Evolutionary conservation across 2,113 vertebrate species (phyloP).

Genomic region (Macheiramphus alcinus): DNA sequence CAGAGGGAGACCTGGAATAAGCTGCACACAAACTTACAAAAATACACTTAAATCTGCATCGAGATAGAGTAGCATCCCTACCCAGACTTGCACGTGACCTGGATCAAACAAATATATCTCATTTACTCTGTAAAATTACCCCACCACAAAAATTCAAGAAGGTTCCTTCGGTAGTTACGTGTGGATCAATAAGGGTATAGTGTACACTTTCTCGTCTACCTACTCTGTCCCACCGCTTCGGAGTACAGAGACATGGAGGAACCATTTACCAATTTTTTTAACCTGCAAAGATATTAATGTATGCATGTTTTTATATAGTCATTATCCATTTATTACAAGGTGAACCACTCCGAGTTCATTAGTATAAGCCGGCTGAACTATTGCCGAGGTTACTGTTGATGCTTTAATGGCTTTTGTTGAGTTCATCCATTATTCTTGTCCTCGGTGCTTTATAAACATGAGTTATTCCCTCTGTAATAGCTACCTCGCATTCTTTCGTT

Average conservation of each 20-base stretch:
- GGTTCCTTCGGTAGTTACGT: not conserved
- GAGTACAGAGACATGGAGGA: not conserved
- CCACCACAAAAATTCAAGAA: not conserved
- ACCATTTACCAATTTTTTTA: conserved; percentile 25
- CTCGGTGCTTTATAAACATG: not conserved
- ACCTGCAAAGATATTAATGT: conserved; percentile 15
- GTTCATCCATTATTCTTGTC: conserved; percentile 20
- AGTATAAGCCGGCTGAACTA: not conserved
- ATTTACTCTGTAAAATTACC: not conserved
- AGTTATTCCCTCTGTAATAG: not conserved
- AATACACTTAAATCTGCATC: not conserved
- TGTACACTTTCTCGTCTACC: not conserved
- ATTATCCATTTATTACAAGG: conserved; percentile 40
- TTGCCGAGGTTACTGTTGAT: not conserved
- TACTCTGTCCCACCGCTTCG: not conserved
- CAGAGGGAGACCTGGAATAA: not conserved
- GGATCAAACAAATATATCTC: not conserved
- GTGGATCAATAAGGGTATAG: not conserved
- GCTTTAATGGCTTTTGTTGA: conserved; percentile 47
- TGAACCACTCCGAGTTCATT: not conserved
- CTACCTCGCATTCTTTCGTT: not conserved
- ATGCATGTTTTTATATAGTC: not conserved
- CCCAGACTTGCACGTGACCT: not conserved
- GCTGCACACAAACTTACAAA: not conserved
- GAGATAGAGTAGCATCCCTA: not conserved